Conservation (phyloP, 2,888 invertebrate genomes). For the Stenolophus ochropezus region DNA sequence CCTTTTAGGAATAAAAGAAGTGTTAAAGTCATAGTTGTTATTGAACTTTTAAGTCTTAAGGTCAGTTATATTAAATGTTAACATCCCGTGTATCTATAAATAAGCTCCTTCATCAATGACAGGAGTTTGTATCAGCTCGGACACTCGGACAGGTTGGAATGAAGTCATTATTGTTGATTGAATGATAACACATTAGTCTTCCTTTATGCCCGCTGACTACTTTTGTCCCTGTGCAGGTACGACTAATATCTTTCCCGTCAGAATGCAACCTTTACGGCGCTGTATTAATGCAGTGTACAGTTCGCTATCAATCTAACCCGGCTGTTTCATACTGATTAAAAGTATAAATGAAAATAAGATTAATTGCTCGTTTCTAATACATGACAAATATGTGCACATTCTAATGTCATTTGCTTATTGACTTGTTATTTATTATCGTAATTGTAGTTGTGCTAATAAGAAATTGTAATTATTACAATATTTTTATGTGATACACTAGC, state of each 20-base stretch:
- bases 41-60: slow-evolving; percentile 25
- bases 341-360: background rate
- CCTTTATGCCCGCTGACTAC: slow-evolving; percentile 21
- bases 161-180: slow-evolving; percentile 41
- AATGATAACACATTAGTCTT: slow-evolving; percentile 55
- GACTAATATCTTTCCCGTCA: background rate
- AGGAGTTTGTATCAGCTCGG: slow-evolving; percentile 20
- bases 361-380: too few relatives aligned
- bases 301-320: background rate
- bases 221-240: slow-evolving; percentile 26
- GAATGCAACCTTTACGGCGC: background rate
- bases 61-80: slow-evolving; percentile 28
- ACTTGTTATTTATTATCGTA: background rate
- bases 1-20: slow-evolving; percentile 13
- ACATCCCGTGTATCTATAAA: slow-evolving; percentile 35
- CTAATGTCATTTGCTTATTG: background rate
- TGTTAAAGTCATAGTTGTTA: slow-evolving; percentile 23
- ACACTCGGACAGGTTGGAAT: slow-evolving; percentile 13
- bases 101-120: slow-evolving; percentile 47
- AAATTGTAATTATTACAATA: background rate
- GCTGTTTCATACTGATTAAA: background rate
- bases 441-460: background rate
- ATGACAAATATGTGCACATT: background rate
- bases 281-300: background rate
- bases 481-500: too few relatives aligned